phyloP scores from a whole-genome alignment of 2,113 vertebrate genomes.

The Rhinoptilus africanus region DNA sequence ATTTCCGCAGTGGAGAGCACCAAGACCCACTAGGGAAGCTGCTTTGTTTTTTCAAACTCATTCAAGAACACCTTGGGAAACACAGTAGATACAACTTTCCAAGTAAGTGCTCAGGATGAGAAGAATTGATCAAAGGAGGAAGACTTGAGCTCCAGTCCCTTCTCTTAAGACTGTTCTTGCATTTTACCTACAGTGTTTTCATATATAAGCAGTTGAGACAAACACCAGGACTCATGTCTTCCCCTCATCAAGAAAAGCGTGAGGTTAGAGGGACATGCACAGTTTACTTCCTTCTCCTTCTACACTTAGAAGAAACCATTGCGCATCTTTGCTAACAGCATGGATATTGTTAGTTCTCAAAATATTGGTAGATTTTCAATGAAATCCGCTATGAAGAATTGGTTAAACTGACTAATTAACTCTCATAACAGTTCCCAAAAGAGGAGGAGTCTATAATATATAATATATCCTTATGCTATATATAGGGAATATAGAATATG shows the following conservation, averaged over 20 bases:
- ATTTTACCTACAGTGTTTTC: background rate
- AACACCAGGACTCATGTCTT: background rate
- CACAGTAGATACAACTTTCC: background rate
- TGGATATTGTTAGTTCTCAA: background rate
- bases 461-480: background rate
- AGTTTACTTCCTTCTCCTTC: background rate
- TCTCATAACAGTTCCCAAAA: background rate
- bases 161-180: background rate
- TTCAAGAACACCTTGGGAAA: background rate
- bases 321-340: background rate
- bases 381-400: background rate
- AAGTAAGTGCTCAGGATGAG: background rate
- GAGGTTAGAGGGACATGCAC: background rate
- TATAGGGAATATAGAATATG: background rate
- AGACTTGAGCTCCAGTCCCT: background rate
- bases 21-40: background rate
- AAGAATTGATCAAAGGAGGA: background rate
- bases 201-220: background rate
- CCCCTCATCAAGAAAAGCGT: background rate
- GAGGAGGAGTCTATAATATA: background rate
- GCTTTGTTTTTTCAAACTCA: background rate
- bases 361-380: background rate
- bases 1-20: background rate
- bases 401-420: background rate
- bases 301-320: background rate